phyloP scores from a whole-genome alignment of 2,888 invertebrate species.

The Escarpia spicata region DNA sequence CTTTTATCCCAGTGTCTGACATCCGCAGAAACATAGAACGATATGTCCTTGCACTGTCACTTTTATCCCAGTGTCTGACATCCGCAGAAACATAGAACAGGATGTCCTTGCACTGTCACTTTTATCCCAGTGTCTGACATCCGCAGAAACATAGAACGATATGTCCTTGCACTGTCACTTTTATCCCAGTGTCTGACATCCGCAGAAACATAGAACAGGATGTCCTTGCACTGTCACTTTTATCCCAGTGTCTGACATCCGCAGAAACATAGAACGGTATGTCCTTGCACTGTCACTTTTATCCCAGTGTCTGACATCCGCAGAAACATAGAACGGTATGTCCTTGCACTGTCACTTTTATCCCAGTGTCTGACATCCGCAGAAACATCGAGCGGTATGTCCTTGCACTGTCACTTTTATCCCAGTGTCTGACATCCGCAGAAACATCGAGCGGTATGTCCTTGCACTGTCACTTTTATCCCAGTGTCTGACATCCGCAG shows the following conservation, averaged over 20 bases:
- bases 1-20: slow-evolving; percentile 65
- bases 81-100: slow-evolving; percentile 66
- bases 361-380: slow-evolving; percentile 65
- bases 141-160: slow-evolving; percentile 66
- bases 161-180: slow-evolving; percentile 19
- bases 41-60: slow-evolving; percentile 45
- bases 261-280: slow-evolving; percentile 66
- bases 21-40: slow-evolving; percentile 66
- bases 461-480: slow-evolving; percentile 39
- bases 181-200: slow-evolving; percentile 65
- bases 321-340: slow-evolving; percentile 65
- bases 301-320: slow-evolving; percentile 65
- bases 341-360: not conserved
- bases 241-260: slow-evolving; percentile 65
- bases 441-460: slow-evolving; percentile 65
- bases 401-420: slow-evolving; percentile 38
- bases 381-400: slow-evolving; percentile 65
- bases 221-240: not conserved
- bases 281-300: not conserved
- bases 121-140: slow-evolving; percentile 66
- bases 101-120: slow-evolving; percentile 38
- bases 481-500: slow-evolving; percentile 65
- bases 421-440: slow-evolving; percentile 64
- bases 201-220: slow-evolving; percentile 66
- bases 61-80: slow-evolving; percentile 65